Percentiles rank a stretch among this genome's conserved stretches.
These are phyloP conservation scores for Nowickia ferox DNA, from an alignment of 2,888 invertebrate genomes.

Conservation along the genomic window DNA sequence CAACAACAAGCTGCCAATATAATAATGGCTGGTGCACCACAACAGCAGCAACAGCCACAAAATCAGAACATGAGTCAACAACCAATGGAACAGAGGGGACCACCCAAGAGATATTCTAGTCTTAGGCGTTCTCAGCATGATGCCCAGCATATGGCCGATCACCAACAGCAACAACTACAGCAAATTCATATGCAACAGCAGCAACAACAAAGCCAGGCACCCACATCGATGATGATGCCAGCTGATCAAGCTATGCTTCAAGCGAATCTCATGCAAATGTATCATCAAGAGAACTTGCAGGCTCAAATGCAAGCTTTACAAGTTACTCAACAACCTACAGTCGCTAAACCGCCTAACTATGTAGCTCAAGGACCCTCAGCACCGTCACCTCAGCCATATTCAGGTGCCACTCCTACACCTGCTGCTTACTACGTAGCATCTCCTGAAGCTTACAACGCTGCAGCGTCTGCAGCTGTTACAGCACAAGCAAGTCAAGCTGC, in stretches of 20 bases:
- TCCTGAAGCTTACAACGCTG: slow-evolving; percentile 74
- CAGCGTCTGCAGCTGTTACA: slow-evolving; percentile 74
- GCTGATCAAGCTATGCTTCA: slow-evolving; percentile 75
- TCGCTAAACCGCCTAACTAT: slow-evolving; percentile 75
- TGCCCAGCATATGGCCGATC: slow-evolving; percentile 75
- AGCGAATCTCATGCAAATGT: slow-evolving; percentile 74
- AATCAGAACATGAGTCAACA: slow-evolving; percentile 73
- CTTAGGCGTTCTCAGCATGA: slow-evolving; percentile 84
- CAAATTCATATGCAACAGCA: slow-evolving; percentile 74
- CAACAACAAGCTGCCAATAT: slow-evolving; percentile 75
- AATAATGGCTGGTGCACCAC: slow-evolving; percentile 70
- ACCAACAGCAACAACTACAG: slow-evolving; percentile 77
- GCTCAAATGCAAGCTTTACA: slow-evolving; percentile 73
- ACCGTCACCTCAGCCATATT: slow-evolving; percentile 76
- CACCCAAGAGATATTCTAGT: slow-evolving; percentile 88
- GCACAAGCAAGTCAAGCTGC: slow-evolving; percentile 78
- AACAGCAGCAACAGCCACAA: slow-evolving; percentile 74
- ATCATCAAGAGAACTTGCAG: slow-evolving; percentile 74
- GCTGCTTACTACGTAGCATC: slow-evolving; percentile 78
- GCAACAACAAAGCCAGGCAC: slow-evolving; percentile 61
- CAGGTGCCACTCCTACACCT: slow-evolving; percentile 75
- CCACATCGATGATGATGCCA: slow-evolving; percentile 70
- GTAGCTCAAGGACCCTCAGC: slow-evolving; percentile 76
- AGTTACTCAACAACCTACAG: slow-evolving; percentile 67
- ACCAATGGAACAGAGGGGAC: slow-evolving; percentile 82